Conservation (phyloP, 2,797 vertebrate genomes). For the Hyperoplus lanceolatus region DNA sequence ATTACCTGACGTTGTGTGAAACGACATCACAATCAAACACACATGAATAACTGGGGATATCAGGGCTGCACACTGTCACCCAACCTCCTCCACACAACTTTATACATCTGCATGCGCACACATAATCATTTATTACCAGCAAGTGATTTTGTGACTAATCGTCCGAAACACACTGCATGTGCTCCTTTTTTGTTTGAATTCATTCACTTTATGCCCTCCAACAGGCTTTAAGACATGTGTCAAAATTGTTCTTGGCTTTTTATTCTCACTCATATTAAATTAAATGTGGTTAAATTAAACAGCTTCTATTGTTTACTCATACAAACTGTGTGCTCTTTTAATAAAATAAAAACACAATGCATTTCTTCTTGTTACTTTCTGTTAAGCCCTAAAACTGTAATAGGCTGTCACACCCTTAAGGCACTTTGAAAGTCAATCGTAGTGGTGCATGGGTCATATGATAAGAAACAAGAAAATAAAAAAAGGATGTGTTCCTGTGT, state of each 20-base stretch:
- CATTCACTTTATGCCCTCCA: background rate
- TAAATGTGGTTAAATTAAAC: background rate
- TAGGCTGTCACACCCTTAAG: background rate
- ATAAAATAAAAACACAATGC: no score
- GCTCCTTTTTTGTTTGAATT: background rate
- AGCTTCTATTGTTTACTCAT: background rate
- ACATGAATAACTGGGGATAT: slow-evolving; percentile 33
- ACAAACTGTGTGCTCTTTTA: background rate
- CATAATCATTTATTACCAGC: background rate
- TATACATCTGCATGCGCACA: background rate
- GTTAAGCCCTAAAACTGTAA: no score
- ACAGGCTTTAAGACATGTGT: background rate
- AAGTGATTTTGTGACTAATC: no score
- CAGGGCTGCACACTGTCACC: slow-evolving; percentile 20
- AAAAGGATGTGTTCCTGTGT: background rate
- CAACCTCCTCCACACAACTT: slow-evolving; percentile 9
- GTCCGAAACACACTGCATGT: background rate
- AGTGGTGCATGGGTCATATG: background rate
- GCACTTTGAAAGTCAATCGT: background rate
- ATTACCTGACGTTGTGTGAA: slow-evolving; percentile 75
- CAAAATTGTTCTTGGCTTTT: slow-evolving; percentile 4
- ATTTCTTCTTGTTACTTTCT: no score
- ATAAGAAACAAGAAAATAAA: background rate
- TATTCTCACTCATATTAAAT: background rate
- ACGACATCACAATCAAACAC: slow-evolving; percentile 51